Evolutionary conservation across 2,888 invertebrate genomes (phyloP).

Genomic region (Apodemia hepburni): DNA sequence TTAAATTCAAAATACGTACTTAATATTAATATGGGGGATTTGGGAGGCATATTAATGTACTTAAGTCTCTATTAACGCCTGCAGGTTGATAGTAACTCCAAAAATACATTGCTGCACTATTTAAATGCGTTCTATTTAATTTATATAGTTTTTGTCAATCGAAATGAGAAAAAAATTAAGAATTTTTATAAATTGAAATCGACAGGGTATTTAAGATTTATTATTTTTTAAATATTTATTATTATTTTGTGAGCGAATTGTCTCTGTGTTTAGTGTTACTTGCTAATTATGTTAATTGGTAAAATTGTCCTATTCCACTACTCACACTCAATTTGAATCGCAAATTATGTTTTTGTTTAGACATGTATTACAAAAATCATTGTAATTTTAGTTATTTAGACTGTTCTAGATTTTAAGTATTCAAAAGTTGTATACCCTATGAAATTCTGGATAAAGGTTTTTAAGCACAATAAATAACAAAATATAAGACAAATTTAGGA

Average conservation of each 20-base stretch:
- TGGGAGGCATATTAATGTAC: not conserved
- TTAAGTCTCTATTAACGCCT: not conserved
- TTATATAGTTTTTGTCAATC: constrained; percentile 45
- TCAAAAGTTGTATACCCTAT: too few species aligned
- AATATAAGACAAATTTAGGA: too few species aligned
- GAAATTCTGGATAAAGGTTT: too few species aligned
- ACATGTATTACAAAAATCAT: too few species aligned
- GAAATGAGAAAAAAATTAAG: constrained; percentile 44
- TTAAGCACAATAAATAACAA: too few species aligned
- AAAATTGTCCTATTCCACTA: constrained; percentile 9
- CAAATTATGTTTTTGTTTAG: too few species aligned
- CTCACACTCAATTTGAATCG: not conserved
- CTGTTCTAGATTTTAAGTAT: too few species aligned
- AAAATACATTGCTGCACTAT: constrained; percentile 34
- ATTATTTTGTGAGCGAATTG: constrained; percentile 47
- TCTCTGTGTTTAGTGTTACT: constrained; percentile 50
- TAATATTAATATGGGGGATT: not conserved
- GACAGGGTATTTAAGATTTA: constrained; percentile 80
- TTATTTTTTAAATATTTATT: constrained; percentile 63
- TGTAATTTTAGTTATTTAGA: too few species aligned
- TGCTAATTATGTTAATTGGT: constrained; percentile 39
- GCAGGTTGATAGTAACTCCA: constrained; percentile 15
- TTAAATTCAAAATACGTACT: constrained; percentile 7
- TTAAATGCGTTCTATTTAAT: constrained; percentile 36
- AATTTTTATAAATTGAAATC: constrained; percentile 60